A percentile compares a stretch with the other conserved stretches of the same genome.
Evolutionary conservation across 2,797 vertebrate species (phyloP).

Genomic region (Hemibagrus guttatus): DNA sequence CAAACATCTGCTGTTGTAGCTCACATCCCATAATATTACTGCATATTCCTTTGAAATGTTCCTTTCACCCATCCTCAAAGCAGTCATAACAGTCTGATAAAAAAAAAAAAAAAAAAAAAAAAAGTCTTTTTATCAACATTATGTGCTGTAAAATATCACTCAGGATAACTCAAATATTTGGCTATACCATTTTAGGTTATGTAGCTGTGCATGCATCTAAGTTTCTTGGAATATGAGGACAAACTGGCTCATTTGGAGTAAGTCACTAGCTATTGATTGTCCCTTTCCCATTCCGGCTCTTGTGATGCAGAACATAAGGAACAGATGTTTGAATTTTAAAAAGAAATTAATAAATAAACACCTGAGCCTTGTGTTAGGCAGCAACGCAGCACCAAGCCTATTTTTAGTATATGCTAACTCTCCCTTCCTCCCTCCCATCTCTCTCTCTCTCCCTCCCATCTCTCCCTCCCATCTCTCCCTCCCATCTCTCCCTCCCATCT

Average conservation of each 20-base stretch:
- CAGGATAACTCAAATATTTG: slow-evolving; percentile 28
- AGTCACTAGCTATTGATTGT: slow-evolving; percentile 39
- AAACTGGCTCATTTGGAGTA: slow-evolving; percentile 19
- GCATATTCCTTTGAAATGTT: slow-evolving; percentile 26
- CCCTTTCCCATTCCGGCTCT: slow-evolving; percentile 24
- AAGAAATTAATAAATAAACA: slow-evolving; percentile 60
- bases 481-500: not conserved
- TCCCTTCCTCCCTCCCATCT: slow-evolving; percentile 22
- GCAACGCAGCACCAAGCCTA: slow-evolving; percentile 41
- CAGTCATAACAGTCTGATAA: not conserved
- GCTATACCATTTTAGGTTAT: not conserved
- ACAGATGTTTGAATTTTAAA: slow-evolving; percentile 53
- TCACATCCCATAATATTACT: not conserved
- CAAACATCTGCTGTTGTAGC: slow-evolving; percentile 30
- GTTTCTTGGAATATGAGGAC: slow-evolving; percentile 11
- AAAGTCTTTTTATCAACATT: slow-evolving; percentile 38
- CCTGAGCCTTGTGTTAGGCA: slow-evolving; percentile 48
- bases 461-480: not conserved
- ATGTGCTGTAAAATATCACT: slow-evolving; percentile 22
- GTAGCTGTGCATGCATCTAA: not conserved
- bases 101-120: slow-evolving; percentile 41
- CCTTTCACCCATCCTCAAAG: not conserved
- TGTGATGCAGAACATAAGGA: slow-evolving; percentile 44
- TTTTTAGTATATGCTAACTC: slow-evolving; percentile 49
- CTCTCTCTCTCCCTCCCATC: not conserved